Conservation (phyloP, 2,888 invertebrate genomes). For the Leptinotarsa tumamoca region DNA sequence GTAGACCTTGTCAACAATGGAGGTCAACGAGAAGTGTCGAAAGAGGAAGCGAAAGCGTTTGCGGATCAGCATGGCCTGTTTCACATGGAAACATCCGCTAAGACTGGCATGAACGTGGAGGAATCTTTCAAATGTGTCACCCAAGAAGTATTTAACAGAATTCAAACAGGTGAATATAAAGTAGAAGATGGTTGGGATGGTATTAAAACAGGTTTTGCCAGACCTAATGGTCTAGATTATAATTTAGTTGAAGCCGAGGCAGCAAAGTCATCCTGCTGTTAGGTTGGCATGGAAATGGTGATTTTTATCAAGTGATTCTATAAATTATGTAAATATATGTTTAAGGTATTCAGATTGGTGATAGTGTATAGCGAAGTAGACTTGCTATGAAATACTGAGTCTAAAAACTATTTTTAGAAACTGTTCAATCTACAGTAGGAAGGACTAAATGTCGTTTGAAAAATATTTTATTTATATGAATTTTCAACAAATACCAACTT, state of each 20-base stretch:
- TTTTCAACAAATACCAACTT: too few species aligned
- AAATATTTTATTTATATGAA: neutral
- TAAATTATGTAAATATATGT: conserved; percentile 24
- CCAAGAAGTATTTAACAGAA: conserved; percentile 89
- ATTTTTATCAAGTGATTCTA: conserved; percentile 10
- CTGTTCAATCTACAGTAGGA: neutral
- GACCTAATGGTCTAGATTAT: conserved; percentile 85
- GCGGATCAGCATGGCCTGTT: conserved; percentile 92
- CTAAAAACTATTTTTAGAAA: conserved; percentile 18
- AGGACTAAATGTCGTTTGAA: neutral
- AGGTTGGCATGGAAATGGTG: conserved; percentile 40
- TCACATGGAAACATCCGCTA: conserved; percentile 96
- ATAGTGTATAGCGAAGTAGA: conserved; percentile 13
- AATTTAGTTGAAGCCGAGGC: conserved; percentile 91
- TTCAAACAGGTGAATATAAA: conserved; percentile 92
- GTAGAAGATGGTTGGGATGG: conserved; percentile 98
- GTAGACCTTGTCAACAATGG: conserved; percentile 84
- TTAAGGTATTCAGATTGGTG: conserved; percentile 23
- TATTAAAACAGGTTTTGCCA: conserved; percentile 91
- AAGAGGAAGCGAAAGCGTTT: conserved; percentile 93
- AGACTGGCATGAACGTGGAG: conserved; percentile 92
- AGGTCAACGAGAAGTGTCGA: conserved; percentile 78
- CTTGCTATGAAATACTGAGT: conserved; percentile 5
- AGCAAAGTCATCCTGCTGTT: conserved; percentile 91
- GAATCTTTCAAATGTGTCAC: conserved; percentile 92